Percentiles rank a stretch among this genome's conserved stretches.
Evolutionary conservation across 2,113 vertebrate genomes (phyloP).

Genomic region (Catharus fuscescens): DNA sequence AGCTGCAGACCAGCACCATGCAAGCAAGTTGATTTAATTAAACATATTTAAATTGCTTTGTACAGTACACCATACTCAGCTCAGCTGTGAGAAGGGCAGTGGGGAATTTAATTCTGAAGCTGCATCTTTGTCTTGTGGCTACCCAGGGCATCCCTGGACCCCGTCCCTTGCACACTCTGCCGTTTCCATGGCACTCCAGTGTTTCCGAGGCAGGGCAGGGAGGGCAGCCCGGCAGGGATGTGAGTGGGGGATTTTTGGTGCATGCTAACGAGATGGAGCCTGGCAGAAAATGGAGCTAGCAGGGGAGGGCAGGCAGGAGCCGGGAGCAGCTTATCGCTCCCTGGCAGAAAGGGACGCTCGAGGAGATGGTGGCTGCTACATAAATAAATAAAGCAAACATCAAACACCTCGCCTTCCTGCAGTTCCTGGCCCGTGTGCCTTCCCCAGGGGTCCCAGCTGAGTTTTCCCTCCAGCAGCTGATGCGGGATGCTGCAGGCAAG

Average conservation of each 20-base stretch:
- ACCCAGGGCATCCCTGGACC: fast-evolving
- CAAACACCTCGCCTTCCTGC: not conserved
- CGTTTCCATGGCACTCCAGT: not conserved
- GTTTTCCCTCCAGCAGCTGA: not conserved
- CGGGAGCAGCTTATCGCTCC: slow-evolving; percentile 3
- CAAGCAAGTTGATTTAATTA: not conserved
- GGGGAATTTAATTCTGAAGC: not conserved
- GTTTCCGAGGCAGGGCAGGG: not conserved
- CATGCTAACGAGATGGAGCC: not conserved
- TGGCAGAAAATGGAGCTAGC: not conserved
- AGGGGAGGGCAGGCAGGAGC: not conserved
- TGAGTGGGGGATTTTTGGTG: not conserved
- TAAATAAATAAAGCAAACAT: slow-evolving; percentile 44
- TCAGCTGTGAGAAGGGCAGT: not conserved
- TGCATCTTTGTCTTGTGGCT: not conserved
- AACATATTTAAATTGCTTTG: not conserved
- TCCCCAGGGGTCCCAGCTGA: not conserved
- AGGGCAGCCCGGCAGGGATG: not conserved
- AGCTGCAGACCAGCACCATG: not conserved
- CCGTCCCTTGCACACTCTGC: not conserved
- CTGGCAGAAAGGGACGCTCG: not conserved
- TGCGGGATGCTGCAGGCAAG: not conserved
- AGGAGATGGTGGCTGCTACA: not conserved
- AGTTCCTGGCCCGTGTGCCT: not conserved
- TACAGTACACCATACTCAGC: not conserved